Evolutionary conservation across 1,140 invertebrate species (phyloP), one percentile per base, ranked within the genome.

Genomic region (Drosophila neocordata): DNA sequence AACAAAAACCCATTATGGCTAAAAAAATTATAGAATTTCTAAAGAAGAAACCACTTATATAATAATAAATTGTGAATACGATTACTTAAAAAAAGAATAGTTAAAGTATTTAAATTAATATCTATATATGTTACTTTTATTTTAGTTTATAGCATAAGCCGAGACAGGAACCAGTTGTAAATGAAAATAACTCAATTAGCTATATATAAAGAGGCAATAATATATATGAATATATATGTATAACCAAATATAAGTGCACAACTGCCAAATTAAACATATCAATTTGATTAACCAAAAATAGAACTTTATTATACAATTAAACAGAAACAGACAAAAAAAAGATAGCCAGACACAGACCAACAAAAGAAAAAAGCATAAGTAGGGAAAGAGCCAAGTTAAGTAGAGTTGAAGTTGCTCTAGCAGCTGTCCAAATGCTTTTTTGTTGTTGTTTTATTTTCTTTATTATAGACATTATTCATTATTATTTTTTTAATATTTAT

Each of bases 251-350:
- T 13, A 44, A 18, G 8, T 20, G 8, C 3, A 48, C 41, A 48
- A 44, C 41, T 24, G 38, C 38, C 11, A 48, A 61, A 13, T 58
- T 60, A 73, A 77, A 73, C 74, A 73, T 84, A 70, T 69, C 67
- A 68, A 84, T 84, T 79, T 85, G 74, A 53, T 62, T 59, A 57
- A 20, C 83, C 78, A 88, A 88, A 82, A 76, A 87, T 82, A 88
- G 71, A 75, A 88, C 83, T 76, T 85, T 69, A 78, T 82, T 78
- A 87, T 78, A 87, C 24, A 87, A 73, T 78, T 78, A 87, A 81
- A 71, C 77, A 74, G 11, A 66, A 41, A 56, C 12, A 15, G 13
- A 31, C 27, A 1, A 44, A 7, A 44, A 7, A 44, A 8, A 8
- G 15, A 44, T 2, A 44, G 41, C 9, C 15, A 44, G 41, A 20